Evolutionary conservation across 2,113 vertebrate species (phyloP).

Genomic region (Varanus komodoensis): DNA sequence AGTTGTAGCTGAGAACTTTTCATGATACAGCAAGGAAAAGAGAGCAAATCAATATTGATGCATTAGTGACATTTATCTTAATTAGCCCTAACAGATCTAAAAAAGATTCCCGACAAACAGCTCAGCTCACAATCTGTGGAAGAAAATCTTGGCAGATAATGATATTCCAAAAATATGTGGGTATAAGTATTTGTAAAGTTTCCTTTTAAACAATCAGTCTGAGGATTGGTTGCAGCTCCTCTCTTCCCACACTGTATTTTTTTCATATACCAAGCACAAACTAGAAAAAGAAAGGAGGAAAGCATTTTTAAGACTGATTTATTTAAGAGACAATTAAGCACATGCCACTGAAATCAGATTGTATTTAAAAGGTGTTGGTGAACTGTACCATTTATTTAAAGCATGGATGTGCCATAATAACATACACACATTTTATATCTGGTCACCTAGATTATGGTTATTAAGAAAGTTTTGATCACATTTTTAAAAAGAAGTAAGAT

Average conservation of each 20-base stretch:
- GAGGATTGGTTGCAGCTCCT: neutral
- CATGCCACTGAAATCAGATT: neutral
- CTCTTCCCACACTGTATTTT: neutral
- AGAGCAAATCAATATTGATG: slow-evolving; percentile 5
- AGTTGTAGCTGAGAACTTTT: neutral
- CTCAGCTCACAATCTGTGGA: slow-evolving; percentile 1
- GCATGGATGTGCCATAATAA: neutral
- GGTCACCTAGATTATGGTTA: neutral
- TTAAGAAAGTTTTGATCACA: neutral
- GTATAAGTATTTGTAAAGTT: slow-evolving; percentile 4
- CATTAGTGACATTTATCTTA: slow-evolving; percentile 12
- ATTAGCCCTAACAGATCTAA: neutral
- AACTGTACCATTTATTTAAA: neutral
- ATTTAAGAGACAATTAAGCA: neutral
- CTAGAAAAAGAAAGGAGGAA: neutral
- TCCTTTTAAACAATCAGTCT: neutral
- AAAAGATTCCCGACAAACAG: slow-evolving; percentile 4
- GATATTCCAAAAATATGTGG: neutral
- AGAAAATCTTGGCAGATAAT: neutral
- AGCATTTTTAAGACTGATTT: neutral
- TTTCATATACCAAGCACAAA: neutral
- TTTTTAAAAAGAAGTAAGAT: too few relatives aligned
- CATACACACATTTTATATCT: neutral
- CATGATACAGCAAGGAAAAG: neutral
- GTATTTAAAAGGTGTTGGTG: neutral